Evolutionary conservation across 2,797 vertebrate species (phyloP).

Genomic region (Natrix natrix): DNA sequence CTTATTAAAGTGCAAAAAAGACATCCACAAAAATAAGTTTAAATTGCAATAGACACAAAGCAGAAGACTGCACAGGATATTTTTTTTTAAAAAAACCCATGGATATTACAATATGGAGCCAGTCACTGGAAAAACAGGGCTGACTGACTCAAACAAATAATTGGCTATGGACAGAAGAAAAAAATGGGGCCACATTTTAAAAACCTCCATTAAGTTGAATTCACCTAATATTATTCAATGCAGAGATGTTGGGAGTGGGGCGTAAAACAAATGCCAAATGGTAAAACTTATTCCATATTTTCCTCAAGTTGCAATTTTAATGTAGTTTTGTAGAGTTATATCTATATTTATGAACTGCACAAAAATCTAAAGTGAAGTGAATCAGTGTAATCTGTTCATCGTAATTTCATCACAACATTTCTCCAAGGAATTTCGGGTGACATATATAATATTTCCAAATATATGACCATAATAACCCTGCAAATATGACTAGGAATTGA

Average conservation of each 20-base stretch:
- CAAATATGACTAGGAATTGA: not conserved
- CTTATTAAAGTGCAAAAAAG: not conserved
- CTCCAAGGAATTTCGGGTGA: not conserved
- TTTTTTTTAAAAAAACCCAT: not conserved
- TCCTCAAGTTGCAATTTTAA: not conserved
- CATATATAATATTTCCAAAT: not conserved
- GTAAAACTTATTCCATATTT: not conserved
- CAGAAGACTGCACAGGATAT: not conserved
- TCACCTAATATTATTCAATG: not conserved
- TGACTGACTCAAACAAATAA: not conserved
- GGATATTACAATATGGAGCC: not conserved
- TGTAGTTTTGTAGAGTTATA: not conserved
- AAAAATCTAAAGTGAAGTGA: slow-evolving; percentile 21
- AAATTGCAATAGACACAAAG: not conserved
- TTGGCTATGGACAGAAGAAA: not conserved
- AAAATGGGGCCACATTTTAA: not conserved
- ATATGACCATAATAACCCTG: not conserved
- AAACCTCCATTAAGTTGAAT: not conserved
- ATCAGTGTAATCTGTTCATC: slow-evolving; percentile 42
- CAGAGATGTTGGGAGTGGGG: not conserved
- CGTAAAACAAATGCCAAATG: not conserved
- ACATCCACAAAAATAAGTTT: not conserved
- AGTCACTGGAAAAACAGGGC: not conserved
- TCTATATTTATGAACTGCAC: not conserved
- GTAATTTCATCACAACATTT: not conserved